A percentile compares a stretch with the other conserved stretches of the same genome.
Evolutionary conservation across 2,888 invertebrate species (phyloP).

Genomic region (Papilio gigon): DNA sequence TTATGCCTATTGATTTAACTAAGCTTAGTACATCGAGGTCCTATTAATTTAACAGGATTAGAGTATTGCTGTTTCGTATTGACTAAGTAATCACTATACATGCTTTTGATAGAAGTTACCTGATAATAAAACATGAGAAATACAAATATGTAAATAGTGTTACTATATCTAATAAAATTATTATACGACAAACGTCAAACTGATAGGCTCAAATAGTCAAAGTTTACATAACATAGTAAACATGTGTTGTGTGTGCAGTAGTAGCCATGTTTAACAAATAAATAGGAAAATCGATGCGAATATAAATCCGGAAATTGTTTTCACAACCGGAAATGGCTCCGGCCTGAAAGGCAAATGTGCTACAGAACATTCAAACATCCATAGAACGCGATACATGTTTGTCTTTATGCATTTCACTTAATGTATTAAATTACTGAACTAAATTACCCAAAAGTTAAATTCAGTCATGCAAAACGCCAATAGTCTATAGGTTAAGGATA

Average conservation of each 20-base stretch:
- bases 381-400: not conserved
- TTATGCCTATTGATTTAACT: constrained; percentile 19
- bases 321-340: constrained; percentile 15
- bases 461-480: too few relatives aligned
- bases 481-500: too few relatives aligned
- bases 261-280: not conserved
- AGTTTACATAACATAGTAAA: too few relatives aligned
- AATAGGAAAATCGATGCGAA: constrained; percentile 10
- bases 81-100: not conserved
- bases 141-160: too few relatives aligned
- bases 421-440: too few relatives aligned
- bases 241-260: not conserved
- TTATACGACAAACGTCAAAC: too few relatives aligned
- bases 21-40: constrained; percentile 8
- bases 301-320: constrained; percentile 25
- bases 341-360: constrained; percentile 8
- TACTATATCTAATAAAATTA: too few relatives aligned
- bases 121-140: too few relatives aligned
- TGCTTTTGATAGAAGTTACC: not conserved
- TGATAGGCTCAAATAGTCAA: too few relatives aligned
- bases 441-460: too few relatives aligned
- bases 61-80: constrained; percentile 9
- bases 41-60: constrained; percentile 16
- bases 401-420: too few relatives aligned
- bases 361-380: not conserved